Evolutionary conservation across 2,888 invertebrate genomes (phyloP), one percentile per base, ranked within the genome.

Genomic region (Metopia argyrocephala): DNA sequence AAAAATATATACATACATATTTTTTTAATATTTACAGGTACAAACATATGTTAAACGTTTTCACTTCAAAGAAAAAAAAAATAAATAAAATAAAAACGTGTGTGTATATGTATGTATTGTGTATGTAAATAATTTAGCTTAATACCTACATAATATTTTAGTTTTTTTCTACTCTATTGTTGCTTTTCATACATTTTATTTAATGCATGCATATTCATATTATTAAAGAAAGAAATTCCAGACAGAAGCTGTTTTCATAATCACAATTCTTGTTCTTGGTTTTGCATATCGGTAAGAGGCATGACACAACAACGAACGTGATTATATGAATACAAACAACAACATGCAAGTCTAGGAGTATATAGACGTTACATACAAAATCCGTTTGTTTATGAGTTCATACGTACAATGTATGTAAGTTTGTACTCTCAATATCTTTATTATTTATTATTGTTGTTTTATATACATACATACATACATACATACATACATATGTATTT

Each of bases 151-250:
- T n/a, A n/a, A n/a, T n/a, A n/a, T n/a, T n/a, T n/a, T n/a, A n/a
- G n/a, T n/a, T n/a, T n/a, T n/a, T n/a, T n/a, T n/a, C n/a, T n/a
- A n/a, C n/a, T n/a, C n/a, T n/a, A n/a, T n/a, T n/a, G 3, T 15
- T 38, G 4, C 38, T 15, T 3, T 38, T 12, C 38, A 27, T 45
- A 25, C 18, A 48, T 45, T 9, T 7, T 21, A n/a, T 27, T 12
- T 54, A 31, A 23, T 61, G 23, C 54, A 25, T 64, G 62, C 28
- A 23, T 50, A 57, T 4, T 23, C 31, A 15, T 27, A 21, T 27
- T n/a, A n/a, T n/a, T n/a, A n/a, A n/a, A n/a, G n/a, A 38, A 12
- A 52, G 70, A 71, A 79, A 75, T 70, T 79, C 79, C 79, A 79
- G 75, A 66, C 79, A 70, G 59, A 65, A 75, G 66, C 75, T 66